Conservation (phyloP, 1,140 invertebrate genomes). For the Drusus annulatus region DNA sequence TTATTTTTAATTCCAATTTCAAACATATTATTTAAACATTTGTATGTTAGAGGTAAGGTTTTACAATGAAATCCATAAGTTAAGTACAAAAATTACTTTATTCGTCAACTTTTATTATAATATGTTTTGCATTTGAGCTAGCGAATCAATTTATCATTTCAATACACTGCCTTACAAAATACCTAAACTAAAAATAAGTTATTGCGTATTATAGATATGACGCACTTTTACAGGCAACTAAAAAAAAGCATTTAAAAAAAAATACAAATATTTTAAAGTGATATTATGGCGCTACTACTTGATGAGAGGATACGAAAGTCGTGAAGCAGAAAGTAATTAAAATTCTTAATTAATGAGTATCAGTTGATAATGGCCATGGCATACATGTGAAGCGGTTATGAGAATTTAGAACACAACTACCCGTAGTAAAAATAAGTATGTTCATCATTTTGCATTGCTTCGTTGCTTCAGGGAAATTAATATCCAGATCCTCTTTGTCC, state of each 20-base stretch:
- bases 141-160: too few species aligned
- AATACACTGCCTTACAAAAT: too few species aligned
- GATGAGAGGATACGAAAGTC: background rate
- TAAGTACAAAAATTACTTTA: too few species aligned
- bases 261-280: background rate
- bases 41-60: too few species aligned
- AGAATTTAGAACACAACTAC: slow-evolving; percentile 23
- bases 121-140: too few species aligned
- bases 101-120: too few species aligned
- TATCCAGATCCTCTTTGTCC: slow-evolving; percentile 67
- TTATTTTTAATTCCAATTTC: too few species aligned
- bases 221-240: background rate
- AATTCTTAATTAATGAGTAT: slow-evolving; percentile 50
- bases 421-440: slow-evolving; percentile 7
- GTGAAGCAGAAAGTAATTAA: slow-evolving; percentile 5
- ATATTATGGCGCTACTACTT: slow-evolving; percentile 12
- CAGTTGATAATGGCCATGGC: slow-evolving; percentile 31
- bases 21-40: too few species aligned
- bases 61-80: too few species aligned
- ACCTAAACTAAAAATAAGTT: slow-evolving; percentile 1
- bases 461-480: slow-evolving; percentile 47
- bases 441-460: background rate
- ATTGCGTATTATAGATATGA: background rate
- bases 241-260: background rate
- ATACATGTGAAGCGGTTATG: slow-evolving; percentile 10